Conservation (phyloP, 2,888 invertebrate species). For the Sisyra terminalis region DNA sequence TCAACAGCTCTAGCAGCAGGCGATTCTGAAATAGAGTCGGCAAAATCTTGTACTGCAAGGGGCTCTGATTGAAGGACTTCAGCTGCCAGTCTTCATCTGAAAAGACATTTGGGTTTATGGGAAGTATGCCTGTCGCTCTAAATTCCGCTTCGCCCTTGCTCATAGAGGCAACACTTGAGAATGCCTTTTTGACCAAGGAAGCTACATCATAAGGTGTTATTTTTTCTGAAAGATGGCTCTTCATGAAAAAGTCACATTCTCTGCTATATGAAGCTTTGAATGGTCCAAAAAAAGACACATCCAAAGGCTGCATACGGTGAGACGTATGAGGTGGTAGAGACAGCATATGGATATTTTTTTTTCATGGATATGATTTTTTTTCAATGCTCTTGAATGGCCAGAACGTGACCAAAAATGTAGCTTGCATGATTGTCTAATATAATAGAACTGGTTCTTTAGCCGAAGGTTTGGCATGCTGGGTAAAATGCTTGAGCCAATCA, state of each 20-base stretch:
- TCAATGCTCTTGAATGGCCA: too few species aligned
- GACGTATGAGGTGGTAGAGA: too few species aligned
- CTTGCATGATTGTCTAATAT: slow-evolving; percentile 19
- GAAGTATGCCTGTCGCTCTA: neutral
- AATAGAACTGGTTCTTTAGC: slow-evolving; percentile 16
- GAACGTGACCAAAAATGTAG: too few species aligned
- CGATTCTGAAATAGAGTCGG: slow-evolving; percentile 9
- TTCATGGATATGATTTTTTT: slow-evolving; percentile 12
- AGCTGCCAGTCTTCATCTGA: neutral
- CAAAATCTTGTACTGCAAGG: slow-evolving; percentile 7
- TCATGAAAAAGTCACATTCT: slow-evolving; percentile 18
- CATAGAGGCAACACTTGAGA: slow-evolving; percentile 14
- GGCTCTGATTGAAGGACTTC: slow-evolving; percentile 4
- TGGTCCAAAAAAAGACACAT: too few species aligned
- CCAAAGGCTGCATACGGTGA: too few species aligned
- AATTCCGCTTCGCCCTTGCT: slow-evolving; percentile 18
- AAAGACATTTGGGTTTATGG: neutral
- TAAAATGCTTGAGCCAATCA: slow-evolving; percentile 11
- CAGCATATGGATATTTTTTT: too few species aligned
- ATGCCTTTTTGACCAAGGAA: slow-evolving; percentile 14
- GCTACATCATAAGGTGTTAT: slow-evolving; percentile 18
- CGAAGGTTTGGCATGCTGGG: slow-evolving; percentile 13
- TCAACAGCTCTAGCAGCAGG: slow-evolving; percentile 7
- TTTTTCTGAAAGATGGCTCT: slow-evolving; percentile 15
- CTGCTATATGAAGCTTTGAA: slow-evolving; percentile 14